Conservation (phyloP, 1,140 invertebrate species). For the Temnothorax curvispinosus region DNA sequence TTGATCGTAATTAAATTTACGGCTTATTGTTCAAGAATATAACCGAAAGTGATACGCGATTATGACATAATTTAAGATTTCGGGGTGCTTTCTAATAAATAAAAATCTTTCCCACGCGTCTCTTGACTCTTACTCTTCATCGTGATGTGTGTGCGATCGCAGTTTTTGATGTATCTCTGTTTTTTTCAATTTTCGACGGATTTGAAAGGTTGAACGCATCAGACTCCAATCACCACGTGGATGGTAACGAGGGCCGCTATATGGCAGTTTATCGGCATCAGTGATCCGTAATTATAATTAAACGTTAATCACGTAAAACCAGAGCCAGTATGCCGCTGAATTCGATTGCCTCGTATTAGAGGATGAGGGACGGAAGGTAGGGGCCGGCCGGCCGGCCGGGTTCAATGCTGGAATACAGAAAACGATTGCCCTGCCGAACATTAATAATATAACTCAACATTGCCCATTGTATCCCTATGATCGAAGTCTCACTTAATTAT, state of each 20-base stretch:
- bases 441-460: conserved; percentile 55
- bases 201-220: conserved; percentile 31
- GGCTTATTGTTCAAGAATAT: conserved; percentile 20
- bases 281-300: conserved; percentile 72
- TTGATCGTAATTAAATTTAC: conserved; percentile 34
- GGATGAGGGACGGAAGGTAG: conserved; percentile 20
- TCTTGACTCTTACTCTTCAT: neutral
- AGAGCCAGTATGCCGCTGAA: conserved; percentile 52
- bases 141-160: neutral
- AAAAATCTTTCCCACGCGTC: neutral
- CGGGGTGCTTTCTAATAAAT: neutral
- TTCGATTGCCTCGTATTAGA: conserved; percentile 60
- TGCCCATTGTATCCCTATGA: conserved; percentile 28
- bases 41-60: neutral
- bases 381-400: neutral
- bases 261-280: conserved; percentile 68
- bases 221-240: conserved; percentile 45
- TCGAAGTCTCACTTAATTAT: conserved; percentile 58
- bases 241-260: conserved; percentile 52
- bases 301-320: conserved; percentile 69
- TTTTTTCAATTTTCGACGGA: conserved; percentile 49
- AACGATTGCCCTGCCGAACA: conserved; percentile 52
- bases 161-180: neutral
- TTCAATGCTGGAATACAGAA: conserved; percentile 46
- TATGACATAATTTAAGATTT: neutral